Percentiles rank a stretch among this genome's conserved stretches.
Evolutionary conservation across 2,797 vertebrate genomes (phyloP).

Genomic region (Urocyon cinereoargenteus): DNA sequence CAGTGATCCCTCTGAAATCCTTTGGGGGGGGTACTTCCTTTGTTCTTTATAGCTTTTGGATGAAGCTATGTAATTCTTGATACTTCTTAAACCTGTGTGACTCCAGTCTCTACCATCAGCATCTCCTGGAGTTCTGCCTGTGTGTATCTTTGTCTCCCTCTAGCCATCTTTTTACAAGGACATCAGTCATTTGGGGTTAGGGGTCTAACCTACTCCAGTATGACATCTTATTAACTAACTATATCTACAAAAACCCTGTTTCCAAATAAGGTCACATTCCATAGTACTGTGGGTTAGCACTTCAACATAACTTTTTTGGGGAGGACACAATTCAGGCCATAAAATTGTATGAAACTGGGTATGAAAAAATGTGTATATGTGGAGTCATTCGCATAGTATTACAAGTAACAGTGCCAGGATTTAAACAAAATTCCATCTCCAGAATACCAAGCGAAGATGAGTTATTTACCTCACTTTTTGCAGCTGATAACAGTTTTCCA

Average conservation of each 20-base stretch:
- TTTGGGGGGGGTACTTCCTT: neutral
- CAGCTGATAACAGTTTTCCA: neutral
- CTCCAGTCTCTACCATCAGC: neutral
- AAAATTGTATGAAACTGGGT: no score
- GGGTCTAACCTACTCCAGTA: rapidly evolving
- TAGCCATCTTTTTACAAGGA: neutral
- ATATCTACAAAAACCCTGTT: neutral
- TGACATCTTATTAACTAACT: neutral
- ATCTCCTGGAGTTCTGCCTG: no score
- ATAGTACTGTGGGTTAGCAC: neutral
- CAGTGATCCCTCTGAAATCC: neutral
- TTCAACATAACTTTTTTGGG: neutral
- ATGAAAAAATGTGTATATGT: neutral
- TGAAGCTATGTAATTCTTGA: neutral
- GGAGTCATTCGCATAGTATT: neutral
- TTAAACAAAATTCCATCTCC: neutral
- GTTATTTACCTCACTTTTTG: neutral
- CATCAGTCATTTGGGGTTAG: neutral
- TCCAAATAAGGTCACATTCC: neutral
- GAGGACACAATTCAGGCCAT: neutral
- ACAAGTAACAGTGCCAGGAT: neutral
- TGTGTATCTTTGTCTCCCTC: neutral
- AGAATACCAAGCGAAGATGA: neutral
- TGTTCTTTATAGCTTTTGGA: neutral
- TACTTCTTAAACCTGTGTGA: neutral